Evolutionary conservation across 2,797 vertebrate genomes (phyloP).

Genomic region (Amblyraja radiata): DNA sequence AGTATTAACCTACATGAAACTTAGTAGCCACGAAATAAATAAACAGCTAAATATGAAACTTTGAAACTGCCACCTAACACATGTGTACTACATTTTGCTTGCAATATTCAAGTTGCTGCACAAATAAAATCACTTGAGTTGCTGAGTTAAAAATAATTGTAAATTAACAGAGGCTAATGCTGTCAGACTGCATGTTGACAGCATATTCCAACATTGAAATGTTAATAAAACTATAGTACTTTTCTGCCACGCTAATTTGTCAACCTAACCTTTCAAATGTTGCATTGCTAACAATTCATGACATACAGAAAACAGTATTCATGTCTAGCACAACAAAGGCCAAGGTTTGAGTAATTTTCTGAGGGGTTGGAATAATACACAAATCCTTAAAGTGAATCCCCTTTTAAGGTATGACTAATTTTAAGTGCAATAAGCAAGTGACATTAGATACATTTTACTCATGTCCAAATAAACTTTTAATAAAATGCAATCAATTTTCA

Average conservation of each 20-base stretch:
- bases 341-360: not conserved
- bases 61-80: not conserved
- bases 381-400: not conserved
- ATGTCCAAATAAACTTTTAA: not conserved
- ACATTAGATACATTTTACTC: not conserved
- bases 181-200: not conserved
- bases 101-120: not conserved
- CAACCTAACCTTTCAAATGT: not conserved
- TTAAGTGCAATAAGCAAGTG: not conserved
- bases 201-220: not conserved
- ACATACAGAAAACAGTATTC: not conserved
- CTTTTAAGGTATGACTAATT: not conserved
- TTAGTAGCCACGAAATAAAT: not conserved
- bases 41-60: not conserved
- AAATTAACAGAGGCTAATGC: not conserved
- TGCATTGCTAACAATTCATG: not conserved
- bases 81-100: not conserved
- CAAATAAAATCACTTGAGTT: not conserved
- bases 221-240: too few relatives aligned
- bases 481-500: constrained; percentile 18
- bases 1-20: not conserved
- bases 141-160: not conserved
- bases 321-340: not conserved
- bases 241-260: not conserved
- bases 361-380: not conserved